Base-by-base conservation (phyloP, 2,113 vertebrate species). In the Gallinago media region DNA sequence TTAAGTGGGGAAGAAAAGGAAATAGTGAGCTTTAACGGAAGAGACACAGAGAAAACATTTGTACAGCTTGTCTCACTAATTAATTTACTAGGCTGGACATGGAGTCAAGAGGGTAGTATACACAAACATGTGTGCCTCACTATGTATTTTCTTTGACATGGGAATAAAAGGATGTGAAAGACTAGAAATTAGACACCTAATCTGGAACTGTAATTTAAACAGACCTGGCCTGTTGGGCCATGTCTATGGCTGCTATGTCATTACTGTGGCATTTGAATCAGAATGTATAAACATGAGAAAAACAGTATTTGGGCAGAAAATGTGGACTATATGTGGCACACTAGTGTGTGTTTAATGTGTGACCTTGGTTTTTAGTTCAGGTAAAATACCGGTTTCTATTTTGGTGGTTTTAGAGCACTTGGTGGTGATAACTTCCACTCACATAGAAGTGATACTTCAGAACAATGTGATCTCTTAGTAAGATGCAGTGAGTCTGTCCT, bases 131-230 rank as follows among this genome's bases (percentile, higher is more conserved):
- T 73, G 80, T 63, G 32, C 32, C 26, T 90, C 56, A 20, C 31
- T 46, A 3, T 1, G 0, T 81, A 31, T 83, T 91, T 95, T 76
- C 42, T 94, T 94, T 81, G 56, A 61, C 65, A 36, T 42, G 74
- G 20, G 38, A 96, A 82, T 89, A 85, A 88, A 94, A 90, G 23
- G 29, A 62, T 81, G 16, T 87, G 46, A 81, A 94, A 59, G 54
- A 77, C 70, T 84, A 82, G 34, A 79, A 91, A 62, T 81, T 54
- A 79, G 78, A 80, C 71, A 61, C 31, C 19, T 86, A 52, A 65
- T 78, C 44, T 76, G 19, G 59, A 90, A 90, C 2, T 72, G 56
- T 78, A 94, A 79, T 94, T 72, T 76, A 86, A 92, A 36, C 25
- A 55, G 65, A 66, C 54, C 63, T 65, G 15, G 25, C 61, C 26